Base-by-base conservation (phyloP, 2,888 invertebrate species). In the Plagodis dolabraria region DNA sequence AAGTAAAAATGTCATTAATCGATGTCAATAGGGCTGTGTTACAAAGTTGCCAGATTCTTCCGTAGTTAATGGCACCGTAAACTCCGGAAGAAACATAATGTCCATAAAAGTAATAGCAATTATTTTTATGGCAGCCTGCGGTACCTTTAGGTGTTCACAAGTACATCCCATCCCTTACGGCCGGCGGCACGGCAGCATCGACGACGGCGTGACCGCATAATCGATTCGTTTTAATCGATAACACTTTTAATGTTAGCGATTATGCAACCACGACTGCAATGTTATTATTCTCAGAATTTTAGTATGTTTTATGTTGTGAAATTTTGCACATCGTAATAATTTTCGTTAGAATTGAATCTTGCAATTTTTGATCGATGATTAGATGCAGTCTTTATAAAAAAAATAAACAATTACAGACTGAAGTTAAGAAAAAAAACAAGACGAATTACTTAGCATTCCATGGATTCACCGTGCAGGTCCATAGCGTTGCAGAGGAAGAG, bases 141-240 rank as follows among this genome's bases (percentile, higher is more conserved):
- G 22, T 22, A 22, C 22, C 22, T 22, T 22, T 22, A 22, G 22
- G 22, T 22, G 22, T 22, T 22, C 22, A 22, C 22, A 4, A 36
- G 8, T 36, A 70, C 70, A 65, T 65, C 60, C 60, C 60, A 72
- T 65, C 59, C 71, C 71, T 72, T 51, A 10, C 40, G 36, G 63
- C 22, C 22, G 22, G 22, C 22, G 22, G 22, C 22, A 22, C 22
- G 22, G 22, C 22, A 22, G 22, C 22, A 22, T 22, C 22, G 22
- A 22, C 22, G 1, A 22, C 61, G 68, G 68, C 72, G 64, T 69
- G 53, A 68, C 69, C 56, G 59, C 69, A 62, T 68, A 71, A 76
- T 72, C 64, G 63, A 67, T 59, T 50, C 63, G 69, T 72, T 71
- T 66, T 67, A 71, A 70, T 65, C 69, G 64, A 59, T 68, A 69